These are phyloP conservation scores for Elmis aenea DNA, from an alignment of 2,888 invertebrate species.

Conservation along the genomic window DNA sequence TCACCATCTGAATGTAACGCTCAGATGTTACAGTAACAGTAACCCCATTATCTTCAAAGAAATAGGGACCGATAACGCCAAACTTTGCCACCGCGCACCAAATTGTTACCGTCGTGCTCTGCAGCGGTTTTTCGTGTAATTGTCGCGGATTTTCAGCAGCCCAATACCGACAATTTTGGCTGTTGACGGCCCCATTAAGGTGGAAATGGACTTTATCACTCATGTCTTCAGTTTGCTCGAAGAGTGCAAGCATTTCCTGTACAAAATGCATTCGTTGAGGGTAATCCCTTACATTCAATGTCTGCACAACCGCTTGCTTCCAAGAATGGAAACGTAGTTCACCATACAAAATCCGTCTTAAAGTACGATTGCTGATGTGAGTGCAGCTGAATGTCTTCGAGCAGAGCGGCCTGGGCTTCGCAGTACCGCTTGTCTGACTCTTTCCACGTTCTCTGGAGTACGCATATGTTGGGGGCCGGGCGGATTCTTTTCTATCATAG, in stretches of 20 bases:
- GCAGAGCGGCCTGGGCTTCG: slow-evolving; percentile 9
- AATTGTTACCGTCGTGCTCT: background rate
- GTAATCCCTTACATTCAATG: slow-evolving; percentile 11
- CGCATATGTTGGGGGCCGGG: slow-evolving; percentile 4
- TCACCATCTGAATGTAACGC: no score
- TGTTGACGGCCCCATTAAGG: slow-evolving; percentile 1
- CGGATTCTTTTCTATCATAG: slow-evolving; percentile 4
- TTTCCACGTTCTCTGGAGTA: slow-evolving; percentile 10
- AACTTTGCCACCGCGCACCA: no score
- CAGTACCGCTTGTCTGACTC: slow-evolving; percentile 5
- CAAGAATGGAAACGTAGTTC: slow-evolving; percentile 8
- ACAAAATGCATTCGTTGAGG: slow-evolving; percentile 6
- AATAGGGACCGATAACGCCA: slow-evolving; percentile 2
- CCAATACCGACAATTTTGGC: no score
- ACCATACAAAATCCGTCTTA: slow-evolving; percentile 4
- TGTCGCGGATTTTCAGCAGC: no score
- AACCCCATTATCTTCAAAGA: slow-evolving; percentile 1
- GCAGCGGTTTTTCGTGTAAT: no score
- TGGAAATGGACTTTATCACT: slow-evolving; percentile 15
- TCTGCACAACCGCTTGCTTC: slow-evolving; percentile 13
- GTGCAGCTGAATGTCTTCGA: slow-evolving; percentile 9
- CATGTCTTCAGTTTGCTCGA: slow-evolving; percentile 2
- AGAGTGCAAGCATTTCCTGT: slow-evolving; percentile 9
- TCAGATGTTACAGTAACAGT: background rate
- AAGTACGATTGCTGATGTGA: slow-evolving; percentile 4